A percentile compares a stretch with the other conserved stretches of the same genome.
These are phyloP conservation scores for Gastracanthus pulcherrimus DNA, from an alignment of 2,888 invertebrate genomes.

Conservation along the genomic window DNA sequence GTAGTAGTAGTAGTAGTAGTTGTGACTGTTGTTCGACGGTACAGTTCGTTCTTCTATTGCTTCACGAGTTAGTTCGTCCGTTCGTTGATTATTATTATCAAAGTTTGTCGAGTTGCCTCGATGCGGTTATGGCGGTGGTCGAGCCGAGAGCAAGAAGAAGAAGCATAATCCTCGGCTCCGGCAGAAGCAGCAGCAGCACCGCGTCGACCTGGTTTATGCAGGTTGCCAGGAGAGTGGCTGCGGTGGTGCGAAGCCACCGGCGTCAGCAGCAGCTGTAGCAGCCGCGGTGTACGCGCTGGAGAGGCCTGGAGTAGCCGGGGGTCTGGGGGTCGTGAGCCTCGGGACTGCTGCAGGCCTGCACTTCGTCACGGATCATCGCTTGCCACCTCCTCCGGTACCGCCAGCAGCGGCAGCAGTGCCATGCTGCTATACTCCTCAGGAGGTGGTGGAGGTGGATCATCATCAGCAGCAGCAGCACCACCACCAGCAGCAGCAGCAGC, in stretches of 20 bases:
- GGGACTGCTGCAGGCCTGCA: constrained; percentile 65
- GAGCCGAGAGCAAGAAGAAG: background rate
- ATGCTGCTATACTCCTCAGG: background rate
- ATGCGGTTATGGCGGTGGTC: too few relatives aligned
- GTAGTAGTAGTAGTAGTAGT: background rate
- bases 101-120: too few relatives aligned
- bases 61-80: too few relatives aligned
- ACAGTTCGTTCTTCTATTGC: too few relatives aligned
- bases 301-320: constrained; percentile 74
- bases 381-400: constrained; percentile 27
- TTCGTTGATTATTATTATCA: too few relatives aligned
- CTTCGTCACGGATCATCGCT: constrained; percentile 56
- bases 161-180: too few relatives aligned
- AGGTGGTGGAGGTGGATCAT: too few relatives aligned
- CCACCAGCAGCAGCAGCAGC: constrained; percentile 22
- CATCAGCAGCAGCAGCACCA: constrained; percentile 19
- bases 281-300: constrained; percentile 77
- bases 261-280: constrained; percentile 72
- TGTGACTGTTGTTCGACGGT: background rate
- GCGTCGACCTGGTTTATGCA: too few relatives aligned
- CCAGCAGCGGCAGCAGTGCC: constrained; percentile 57
- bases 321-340: constrained; percentile 76
- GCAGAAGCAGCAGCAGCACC: too few relatives aligned
- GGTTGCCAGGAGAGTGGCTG: background rate
- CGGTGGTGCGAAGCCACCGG: constrained; percentile 47